Percentiles rank a stretch among this genome's conserved stretches.
phyloP scores from a whole-genome alignment of 2,888 invertebrate species.

The Callyntrura sp. region DNA sequence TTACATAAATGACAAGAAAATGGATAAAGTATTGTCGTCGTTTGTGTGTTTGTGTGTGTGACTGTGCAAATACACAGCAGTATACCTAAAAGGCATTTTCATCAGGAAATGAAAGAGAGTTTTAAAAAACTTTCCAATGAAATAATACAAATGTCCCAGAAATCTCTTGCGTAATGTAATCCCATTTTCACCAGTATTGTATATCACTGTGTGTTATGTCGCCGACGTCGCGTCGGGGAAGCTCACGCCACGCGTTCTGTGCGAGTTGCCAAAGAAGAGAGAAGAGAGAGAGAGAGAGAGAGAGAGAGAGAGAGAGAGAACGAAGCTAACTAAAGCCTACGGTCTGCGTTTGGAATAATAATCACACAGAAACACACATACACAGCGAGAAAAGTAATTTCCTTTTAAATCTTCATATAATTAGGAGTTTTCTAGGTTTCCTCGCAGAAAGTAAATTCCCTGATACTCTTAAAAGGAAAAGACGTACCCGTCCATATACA shows the following conservation, averaged over 20 bases:
- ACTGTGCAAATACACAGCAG: too few species aligned
- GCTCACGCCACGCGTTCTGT: too few species aligned
- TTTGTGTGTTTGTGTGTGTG: too few species aligned
- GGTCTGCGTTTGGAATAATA: neutral
- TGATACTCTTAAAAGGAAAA: too few species aligned
- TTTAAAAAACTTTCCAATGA: neutral
- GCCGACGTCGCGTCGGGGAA: too few species aligned
- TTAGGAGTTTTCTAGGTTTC: neutral
- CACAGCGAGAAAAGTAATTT: neutral
- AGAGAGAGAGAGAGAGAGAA: neutral
- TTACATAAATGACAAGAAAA: conserved; percentile 11
- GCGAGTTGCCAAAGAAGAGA: too few species aligned
- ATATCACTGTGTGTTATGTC: too few species aligned
- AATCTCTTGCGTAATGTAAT: neutral
- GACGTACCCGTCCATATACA: too few species aligned
- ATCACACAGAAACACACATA: neutral
- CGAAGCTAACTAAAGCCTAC: too few species aligned
- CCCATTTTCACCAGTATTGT: neutral
- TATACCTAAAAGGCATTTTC: neutral
- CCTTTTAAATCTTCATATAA: conserved; percentile 33
- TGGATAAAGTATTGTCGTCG: neutral
- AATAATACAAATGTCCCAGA: neutral
- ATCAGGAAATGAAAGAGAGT: conserved; percentile 7
- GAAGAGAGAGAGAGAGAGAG: too few species aligned
- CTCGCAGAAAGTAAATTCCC: too few species aligned